Evolutionary conservation across 2,113 vertebrate species (phyloP), one percentile per base, ranked within the genome.

Genomic region (Oncorhynchus masou): DNA sequence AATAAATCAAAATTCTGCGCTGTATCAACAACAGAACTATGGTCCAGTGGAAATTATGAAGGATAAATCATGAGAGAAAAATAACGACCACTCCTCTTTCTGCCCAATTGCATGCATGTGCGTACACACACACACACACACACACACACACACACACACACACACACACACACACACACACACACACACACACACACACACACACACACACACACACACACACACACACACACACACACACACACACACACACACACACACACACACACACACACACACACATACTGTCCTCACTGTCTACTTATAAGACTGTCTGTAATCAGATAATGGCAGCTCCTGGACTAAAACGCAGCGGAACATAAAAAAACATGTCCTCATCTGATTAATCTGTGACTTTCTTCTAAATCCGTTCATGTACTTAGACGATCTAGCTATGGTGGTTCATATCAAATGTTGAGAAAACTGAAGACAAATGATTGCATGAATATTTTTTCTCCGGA

Each of bases 1-100:
- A 82, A 93, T 92, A 91, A 90, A 92, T 93, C 90, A 82, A 89
- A 91, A 90, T 90, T 88, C 92, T 87, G 85, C 83, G 49, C 79
- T 87, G 86, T 88, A 90, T 92, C 88, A 93, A 92, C 90, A 92
- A 87, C 74, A 83, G 88, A 79, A 65, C 70, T 59, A 69, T 3
- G 22, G 71, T 84, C 84, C 75, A 51, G 70, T 68, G 79, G 39
- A 45, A 80, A 78, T 77, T 76, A 80, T 49, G 71, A 74, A 71
- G 72, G 83, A 91, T 87, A 81, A 83, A 91, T 91, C 79, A 85
- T 75, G 72, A 71, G 70, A 64, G 85, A 78, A 88, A 87, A 82
- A 65, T 59, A 77, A 71, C 16, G 73, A 39, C 72, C 20, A 45
- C 73, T 66, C n/a, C 74, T 78, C 81, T 83, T 16, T 19, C 59